A percentile compares a stretch with the other conserved stretches of the same genome.
Conservation (phyloP, 2,888 invertebrate genomes). For the Tenthredo scrophulariae region DNA sequence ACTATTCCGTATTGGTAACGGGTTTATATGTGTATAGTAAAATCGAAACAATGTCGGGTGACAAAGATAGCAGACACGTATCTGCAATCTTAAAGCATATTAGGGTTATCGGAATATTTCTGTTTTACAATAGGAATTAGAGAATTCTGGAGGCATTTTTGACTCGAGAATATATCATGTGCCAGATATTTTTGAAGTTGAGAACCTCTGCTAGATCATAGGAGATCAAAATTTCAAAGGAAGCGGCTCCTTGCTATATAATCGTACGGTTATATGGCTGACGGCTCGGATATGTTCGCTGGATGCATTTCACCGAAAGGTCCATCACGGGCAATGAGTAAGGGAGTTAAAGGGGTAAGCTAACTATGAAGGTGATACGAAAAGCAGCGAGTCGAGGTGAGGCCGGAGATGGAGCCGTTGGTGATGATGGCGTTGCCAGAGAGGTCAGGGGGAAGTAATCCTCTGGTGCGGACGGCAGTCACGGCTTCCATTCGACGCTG, state of each 20-base stretch:
- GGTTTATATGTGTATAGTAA: background rate
- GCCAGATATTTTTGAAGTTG: background rate
- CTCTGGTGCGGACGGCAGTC: constrained; percentile 68
- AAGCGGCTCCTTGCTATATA: constrained; percentile 24
- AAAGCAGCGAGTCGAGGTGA: constrained; percentile 36
- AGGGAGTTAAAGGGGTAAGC: constrained; percentile 28
- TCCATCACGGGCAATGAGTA: constrained; percentile 41
- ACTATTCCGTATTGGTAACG: constrained; percentile 24
- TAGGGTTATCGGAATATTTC: background rate
- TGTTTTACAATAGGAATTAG: background rate
- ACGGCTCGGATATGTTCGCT: background rate
- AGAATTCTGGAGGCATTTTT: background rate
- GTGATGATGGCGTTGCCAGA: constrained; percentile 41
- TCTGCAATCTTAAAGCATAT: background rate
- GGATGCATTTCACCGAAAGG: constrained; percentile 40
- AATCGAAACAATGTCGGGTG: background rate
- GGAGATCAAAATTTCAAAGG: constrained; percentile 34
- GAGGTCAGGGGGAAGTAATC: constrained; percentile 72
- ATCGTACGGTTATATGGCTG: constrained; percentile 13
- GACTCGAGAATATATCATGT: too few species aligned
- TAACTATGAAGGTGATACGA: constrained; percentile 40
- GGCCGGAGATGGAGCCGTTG: constrained; percentile 49
- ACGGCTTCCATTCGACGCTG: constrained; percentile 68
- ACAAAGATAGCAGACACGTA: background rate
- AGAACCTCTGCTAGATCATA: constrained; percentile 25